These are phyloP conservation scores for Chitala chitala DNA, from an alignment of 2,113 vertebrate species.

Conservation along the genomic window DNA sequence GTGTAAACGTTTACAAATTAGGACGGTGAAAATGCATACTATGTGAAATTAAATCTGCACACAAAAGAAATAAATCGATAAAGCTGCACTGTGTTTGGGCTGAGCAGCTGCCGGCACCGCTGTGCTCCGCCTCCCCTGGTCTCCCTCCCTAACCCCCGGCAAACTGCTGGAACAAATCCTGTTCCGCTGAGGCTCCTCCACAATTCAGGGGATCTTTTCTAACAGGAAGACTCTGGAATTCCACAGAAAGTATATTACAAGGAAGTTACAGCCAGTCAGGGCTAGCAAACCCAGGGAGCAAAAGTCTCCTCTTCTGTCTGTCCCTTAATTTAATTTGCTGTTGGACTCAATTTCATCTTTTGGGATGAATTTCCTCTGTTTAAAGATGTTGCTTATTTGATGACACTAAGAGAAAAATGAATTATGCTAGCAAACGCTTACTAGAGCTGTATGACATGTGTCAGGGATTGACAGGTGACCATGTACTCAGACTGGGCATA, in stretches of 20 bases:
- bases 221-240: no score
- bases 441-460: background rate
- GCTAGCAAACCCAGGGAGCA: no score
- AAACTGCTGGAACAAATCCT: slow-evolving; percentile 73
- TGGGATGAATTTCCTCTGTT: background rate
- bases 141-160: slow-evolving; percentile 57
- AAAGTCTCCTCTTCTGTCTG: slow-evolving; percentile 1
- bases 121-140: slow-evolving; percentile 56
- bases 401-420: no score
- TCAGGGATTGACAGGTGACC: background rate
- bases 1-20: slow-evolving; percentile 60
- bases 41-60: slow-evolving; percentile 49
- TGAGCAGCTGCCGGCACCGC: slow-evolving; percentile 68
- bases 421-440: background rate
- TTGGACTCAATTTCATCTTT: background rate
- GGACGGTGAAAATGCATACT: slow-evolving; percentile 60
- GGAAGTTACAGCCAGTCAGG: no score
- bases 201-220: no score
- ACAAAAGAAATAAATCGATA: slow-evolving; percentile 58
- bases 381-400: no score
- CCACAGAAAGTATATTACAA: no score
- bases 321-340: background rate
- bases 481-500: background rate
- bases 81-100: slow-evolving; percentile 63
- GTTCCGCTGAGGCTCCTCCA: slow-evolving; percentile 43